phyloP scores from a whole-genome alignment of 2,113 vertebrate species.

The Eretmodus cyanostictus region DNA sequence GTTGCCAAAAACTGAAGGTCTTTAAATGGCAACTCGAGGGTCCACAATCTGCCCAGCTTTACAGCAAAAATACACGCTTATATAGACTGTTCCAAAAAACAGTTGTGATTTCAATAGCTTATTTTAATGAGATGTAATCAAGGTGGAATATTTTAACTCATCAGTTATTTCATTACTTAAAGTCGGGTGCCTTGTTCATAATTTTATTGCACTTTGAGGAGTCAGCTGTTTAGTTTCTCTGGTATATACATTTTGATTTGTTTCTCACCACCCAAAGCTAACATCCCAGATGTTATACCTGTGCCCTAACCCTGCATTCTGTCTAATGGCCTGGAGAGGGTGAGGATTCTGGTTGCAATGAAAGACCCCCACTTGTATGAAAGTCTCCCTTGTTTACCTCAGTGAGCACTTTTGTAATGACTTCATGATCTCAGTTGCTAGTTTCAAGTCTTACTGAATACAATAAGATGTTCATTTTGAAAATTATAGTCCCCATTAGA shows the following conservation, averaged over 20 bases:
- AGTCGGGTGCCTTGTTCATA: accelerated
- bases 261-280: not conserved
- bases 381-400: not conserved
- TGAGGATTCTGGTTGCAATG: not conserved
- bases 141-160: not conserved
- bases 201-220: not conserved
- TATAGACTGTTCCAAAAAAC: not conserved
- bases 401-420: not conserved
- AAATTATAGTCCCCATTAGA: not conserved
- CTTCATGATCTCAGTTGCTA: not conserved
- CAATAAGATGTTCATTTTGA: not conserved
- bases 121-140: not conserved
- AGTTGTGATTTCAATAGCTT: accelerated
- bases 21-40: not conserved
- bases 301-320: not conserved
- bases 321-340: not conserved
- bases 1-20: not conserved
- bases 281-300: not conserved
- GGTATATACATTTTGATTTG: not conserved
- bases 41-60: not conserved
- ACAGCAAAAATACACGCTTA: not conserved
- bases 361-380: not conserved
- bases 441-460: not conserved
- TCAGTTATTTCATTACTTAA: accelerated
- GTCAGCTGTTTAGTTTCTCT: not conserved